Percentiles rank a stretch among this genome's conserved stretches.
Evolutionary conservation across 2,797 vertebrate genomes (phyloP).

Genomic region (Coracias cyanogaster): DNA sequence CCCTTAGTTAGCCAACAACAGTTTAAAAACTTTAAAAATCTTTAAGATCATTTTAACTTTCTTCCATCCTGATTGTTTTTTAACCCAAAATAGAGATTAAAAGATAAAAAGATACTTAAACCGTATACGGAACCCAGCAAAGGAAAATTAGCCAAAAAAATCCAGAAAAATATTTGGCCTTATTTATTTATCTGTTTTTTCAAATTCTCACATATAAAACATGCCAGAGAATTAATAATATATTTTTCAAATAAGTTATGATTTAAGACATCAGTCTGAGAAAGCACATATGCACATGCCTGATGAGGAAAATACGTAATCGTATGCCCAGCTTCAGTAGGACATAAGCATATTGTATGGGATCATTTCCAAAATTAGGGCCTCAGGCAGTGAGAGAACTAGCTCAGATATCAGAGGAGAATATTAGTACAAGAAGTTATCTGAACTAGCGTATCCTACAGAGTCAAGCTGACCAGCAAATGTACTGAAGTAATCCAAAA

Average conservation of each 20-base stretch:
- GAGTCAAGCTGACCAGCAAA: neutral
- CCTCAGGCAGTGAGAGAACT: neutral
- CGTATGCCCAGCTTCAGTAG: neutral
- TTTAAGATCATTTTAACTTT: neutral
- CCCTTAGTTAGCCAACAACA: neutral
- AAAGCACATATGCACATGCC: neutral
- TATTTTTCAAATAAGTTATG: conserved; percentile 40
- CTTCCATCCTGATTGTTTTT: neutral
- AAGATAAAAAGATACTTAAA: neutral
- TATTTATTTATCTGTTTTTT: conserved; percentile 9
- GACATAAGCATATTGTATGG: neutral
- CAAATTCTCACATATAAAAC: neutral
- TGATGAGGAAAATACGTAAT: neutral
- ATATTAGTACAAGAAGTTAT: neutral
- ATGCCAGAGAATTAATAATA: neutral
- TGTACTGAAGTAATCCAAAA: neutral
- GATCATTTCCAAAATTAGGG: neutral
- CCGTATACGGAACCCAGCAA: neutral
- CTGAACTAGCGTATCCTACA: neutral
- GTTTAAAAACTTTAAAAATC: neutral
- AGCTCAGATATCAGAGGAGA: neutral
- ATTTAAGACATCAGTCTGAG: neutral
- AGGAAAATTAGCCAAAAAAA: neutral
- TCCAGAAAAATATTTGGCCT: neutral
- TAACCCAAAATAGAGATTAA: neutral